Conservation (phyloP, 2,113 vertebrate species). For the Thinocorus orbignyianus region DNA sequence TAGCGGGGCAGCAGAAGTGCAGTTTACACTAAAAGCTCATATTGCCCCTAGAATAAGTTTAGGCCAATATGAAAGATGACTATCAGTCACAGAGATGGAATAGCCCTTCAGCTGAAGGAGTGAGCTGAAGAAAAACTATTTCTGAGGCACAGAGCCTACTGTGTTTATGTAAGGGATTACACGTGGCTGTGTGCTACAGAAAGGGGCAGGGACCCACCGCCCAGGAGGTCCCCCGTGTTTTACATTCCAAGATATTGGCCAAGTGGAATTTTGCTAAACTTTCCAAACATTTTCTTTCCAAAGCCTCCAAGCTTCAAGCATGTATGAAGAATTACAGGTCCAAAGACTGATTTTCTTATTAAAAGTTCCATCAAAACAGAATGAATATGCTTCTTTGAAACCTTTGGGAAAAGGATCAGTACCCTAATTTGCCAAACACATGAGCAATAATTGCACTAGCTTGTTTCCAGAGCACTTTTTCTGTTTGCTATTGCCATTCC, state of each 20-base stretch:
- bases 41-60: neutral
- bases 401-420: neutral
- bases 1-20: neutral
- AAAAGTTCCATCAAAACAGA: neutral
- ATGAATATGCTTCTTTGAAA: neutral
- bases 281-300: neutral
- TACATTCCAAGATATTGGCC: neutral
- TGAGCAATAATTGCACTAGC: neutral
- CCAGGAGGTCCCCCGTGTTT: neutral
- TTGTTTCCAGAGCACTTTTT: neutral
- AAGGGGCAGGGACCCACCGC: neutral
- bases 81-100: neutral
- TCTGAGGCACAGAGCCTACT: neutral
- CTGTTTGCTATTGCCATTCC: neutral
- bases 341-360: neutral
- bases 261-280: neutral
- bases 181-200: neutral
- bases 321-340: neutral
- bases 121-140: neutral
- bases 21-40: neutral
- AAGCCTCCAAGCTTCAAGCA: neutral
- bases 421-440: neutral
- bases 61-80: neutral
- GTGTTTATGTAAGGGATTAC: neutral
- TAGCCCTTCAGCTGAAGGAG: neutral